Conservation (phyloP, 2,888 invertebrate species). For the Clitarchus hookeri region DNA sequence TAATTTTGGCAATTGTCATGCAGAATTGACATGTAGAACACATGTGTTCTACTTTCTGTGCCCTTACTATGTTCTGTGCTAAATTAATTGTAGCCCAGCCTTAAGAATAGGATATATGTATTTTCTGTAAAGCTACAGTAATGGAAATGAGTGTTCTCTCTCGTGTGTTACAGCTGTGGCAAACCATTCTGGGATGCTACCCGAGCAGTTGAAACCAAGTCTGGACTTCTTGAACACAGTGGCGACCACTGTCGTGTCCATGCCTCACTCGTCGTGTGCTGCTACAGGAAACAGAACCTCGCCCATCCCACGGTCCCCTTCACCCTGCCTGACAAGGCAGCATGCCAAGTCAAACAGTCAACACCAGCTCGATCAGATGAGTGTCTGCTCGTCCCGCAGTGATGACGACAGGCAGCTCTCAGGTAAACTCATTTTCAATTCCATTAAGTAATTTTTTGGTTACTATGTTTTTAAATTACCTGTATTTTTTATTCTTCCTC, state of each 20-base stretch:
- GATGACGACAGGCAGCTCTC: background rate
- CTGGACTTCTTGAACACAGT: constrained; percentile 10
- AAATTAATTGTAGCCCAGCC: too few species aligned
- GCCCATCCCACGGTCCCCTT: background rate
- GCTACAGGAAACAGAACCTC: background rate
- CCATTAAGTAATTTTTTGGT: too few species aligned
- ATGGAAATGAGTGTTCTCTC: too few species aligned
- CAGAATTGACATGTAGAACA: too few species aligned
- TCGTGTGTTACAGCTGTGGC: background rate
- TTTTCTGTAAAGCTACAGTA: too few species aligned
- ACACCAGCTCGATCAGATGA: constrained; percentile 6
- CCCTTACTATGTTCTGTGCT: too few species aligned
- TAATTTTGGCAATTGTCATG: too few species aligned
- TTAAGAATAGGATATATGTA: too few species aligned
- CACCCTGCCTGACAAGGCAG: background rate
- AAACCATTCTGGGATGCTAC: background rate
- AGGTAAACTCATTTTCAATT: background rate
- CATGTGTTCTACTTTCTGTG: too few species aligned
- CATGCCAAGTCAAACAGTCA: background rate
- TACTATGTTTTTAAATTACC: background rate
- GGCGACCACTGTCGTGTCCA: constrained; percentile 3
- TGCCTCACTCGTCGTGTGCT: background rate
- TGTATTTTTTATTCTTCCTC: background rate
- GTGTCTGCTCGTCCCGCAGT: constrained; percentile 18
- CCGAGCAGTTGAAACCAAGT: background rate